A percentile compares a stretch with the other conserved stretches of the same genome.
Conservation (phyloP, 2,888 invertebrate genomes). For the Chymomyza fuscimana region DNA sequence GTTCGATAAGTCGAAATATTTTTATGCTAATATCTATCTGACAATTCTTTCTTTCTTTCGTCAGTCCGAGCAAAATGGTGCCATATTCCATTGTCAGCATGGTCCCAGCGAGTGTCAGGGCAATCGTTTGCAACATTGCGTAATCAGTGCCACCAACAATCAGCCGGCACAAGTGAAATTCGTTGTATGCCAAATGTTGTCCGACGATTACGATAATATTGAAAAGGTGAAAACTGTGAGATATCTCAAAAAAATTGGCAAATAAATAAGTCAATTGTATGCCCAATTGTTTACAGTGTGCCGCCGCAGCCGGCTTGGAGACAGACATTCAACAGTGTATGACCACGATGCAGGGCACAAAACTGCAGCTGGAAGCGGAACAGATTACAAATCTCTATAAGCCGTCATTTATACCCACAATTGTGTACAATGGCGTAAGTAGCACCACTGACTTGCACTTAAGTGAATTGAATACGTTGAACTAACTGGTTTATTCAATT, state of each 20-base stretch:
- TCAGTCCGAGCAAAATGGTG: conserved; percentile 75
- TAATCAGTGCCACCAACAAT: conserved; percentile 78
- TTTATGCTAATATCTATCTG: background rate
- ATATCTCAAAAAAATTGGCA: background rate
- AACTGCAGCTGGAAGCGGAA: conserved; percentile 81
- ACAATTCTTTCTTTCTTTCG: background rate
- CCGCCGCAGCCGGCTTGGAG: conserved; percentile 76
- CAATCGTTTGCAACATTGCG: conserved; percentile 84
- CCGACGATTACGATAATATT: conserved; percentile 77
- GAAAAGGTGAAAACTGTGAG: conserved; percentile 51
- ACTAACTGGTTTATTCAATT: background rate
- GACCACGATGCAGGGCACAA: conserved; percentile 78
- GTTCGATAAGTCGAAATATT: conserved; percentile 37
- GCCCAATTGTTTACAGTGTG: conserved; percentile 76
- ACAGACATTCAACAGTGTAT: conserved; percentile 79
- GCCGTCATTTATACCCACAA: conserved; percentile 81
- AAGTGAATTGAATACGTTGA: conserved; percentile 47
- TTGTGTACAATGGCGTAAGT: conserved; percentile 81
- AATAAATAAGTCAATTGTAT: background rate
- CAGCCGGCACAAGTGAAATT: conserved; percentile 80
- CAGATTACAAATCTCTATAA: conserved; percentile 76
- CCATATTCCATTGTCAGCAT: conserved; percentile 83
- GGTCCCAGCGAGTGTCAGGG: conserved; percentile 84
- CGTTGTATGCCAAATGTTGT: conserved; percentile 82
- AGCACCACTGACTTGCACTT: background rate